Conservation (phyloP, 2,113 vertebrate species). For the Nycticorax nycticorax region DNA sequence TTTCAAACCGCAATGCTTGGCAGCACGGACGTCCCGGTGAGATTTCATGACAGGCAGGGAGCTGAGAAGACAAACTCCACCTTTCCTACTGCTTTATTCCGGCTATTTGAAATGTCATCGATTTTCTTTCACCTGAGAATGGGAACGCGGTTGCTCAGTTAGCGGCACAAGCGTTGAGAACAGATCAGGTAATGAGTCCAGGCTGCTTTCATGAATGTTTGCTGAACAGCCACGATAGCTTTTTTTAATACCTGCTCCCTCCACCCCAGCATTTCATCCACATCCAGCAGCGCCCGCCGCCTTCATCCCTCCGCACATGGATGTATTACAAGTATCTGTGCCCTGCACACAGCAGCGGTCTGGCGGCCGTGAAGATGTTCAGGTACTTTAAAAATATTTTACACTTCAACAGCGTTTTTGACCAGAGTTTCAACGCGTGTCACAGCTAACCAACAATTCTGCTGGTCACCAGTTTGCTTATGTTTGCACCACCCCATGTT, state of each 20-base stretch:
- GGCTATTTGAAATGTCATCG: neutral
- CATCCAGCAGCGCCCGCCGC: rapidly evolving
- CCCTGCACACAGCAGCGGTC: neutral
- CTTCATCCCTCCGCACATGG: rapidly evolving
- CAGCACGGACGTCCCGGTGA: rapidly evolving
- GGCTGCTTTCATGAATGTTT: neutral
- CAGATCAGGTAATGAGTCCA: neutral
- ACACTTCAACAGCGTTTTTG: neutral
- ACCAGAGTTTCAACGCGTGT: rapidly evolving
- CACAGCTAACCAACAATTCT: neutral
- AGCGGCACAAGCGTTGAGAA: neutral
- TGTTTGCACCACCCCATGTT: rapidly evolving
- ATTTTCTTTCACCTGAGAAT: neutral
- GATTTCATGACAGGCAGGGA: neutral
- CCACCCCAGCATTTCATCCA: neutral
- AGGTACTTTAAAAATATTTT: neutral
- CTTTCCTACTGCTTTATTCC: neutral
- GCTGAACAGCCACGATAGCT: neutral
- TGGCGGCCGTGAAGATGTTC: rapidly evolving
- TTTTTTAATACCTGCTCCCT: neutral
- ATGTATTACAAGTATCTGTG: rapidly evolving
- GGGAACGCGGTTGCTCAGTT: neutral
- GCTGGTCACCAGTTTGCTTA: neutral
- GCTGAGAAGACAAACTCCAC: neutral
- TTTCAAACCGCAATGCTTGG: neutral